phyloP scores from a whole-genome alignment of 1,140 invertebrate species.

The Steinernema feltiae region DNA sequence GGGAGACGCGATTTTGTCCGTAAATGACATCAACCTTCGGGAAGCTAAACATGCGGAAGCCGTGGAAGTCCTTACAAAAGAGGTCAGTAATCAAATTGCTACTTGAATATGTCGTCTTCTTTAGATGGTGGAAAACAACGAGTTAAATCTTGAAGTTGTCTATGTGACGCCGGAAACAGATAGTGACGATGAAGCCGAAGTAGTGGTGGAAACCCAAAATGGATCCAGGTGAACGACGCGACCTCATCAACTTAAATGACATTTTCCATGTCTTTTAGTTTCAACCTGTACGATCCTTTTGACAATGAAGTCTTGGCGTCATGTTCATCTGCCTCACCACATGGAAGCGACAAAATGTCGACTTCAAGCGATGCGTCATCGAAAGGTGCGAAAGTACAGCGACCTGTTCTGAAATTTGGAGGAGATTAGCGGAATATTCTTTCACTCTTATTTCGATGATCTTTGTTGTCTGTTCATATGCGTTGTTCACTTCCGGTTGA shows the following conservation, averaged over 20 bases:
- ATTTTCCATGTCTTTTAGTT: conserved; percentile 19
- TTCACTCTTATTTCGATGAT: background rate
- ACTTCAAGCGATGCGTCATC: background rate
- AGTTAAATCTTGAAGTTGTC: conserved; percentile 48
- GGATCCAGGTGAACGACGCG: conserved; percentile 35
- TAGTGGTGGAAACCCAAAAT: conserved; percentile 42
- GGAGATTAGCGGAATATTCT: background rate
- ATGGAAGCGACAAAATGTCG: conserved; percentile 7
- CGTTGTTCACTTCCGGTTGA: background rate
- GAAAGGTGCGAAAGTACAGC: background rate
- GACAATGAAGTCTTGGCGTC: conserved; percentile 11
- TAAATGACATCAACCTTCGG: conserved; percentile 71
- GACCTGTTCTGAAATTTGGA: conserved; percentile 4
- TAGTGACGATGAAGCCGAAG: conserved; percentile 46
- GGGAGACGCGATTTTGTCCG: conserved; percentile 74
- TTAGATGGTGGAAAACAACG: conserved; percentile 40
- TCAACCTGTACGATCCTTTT: conserved; percentile 33
- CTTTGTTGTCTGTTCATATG: conserved; percentile 6
- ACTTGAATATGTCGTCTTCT: background rate
- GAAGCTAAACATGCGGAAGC: conserved; percentile 61
- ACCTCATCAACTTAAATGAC: background rate
- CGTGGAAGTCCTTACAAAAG: conserved; percentile 49
- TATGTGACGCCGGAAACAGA: conserved; percentile 47
- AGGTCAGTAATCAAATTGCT: conserved; percentile 29
- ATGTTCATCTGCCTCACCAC: background rate